Evolutionary conservation across 2,113 vertebrate species (phyloP), one percentile per base, ranked within the genome.

Genomic region (Bufo gargarizans): DNA sequence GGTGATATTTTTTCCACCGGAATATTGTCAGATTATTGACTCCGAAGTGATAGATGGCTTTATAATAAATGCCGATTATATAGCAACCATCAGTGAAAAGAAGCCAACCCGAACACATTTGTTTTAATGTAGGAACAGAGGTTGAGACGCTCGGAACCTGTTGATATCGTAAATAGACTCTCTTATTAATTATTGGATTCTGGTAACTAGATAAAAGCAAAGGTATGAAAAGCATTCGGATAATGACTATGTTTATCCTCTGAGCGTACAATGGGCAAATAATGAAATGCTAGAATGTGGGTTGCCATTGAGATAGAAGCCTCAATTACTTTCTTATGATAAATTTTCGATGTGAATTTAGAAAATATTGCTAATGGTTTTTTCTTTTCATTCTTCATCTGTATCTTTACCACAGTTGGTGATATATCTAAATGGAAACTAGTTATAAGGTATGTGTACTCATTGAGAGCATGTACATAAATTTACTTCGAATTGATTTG

Each of bases 1-100:
- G 89, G 89, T 89, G 90, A 94, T 91, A 89, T 58, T 80, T 90
- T 90, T 71, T 71, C 69, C 90, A 91, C 90, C 91, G 91, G 90
- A 92, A 91, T 90, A 89, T 84, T 79, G 53, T 84, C 82, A 53
- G 9, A 89, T 93, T 91, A 90, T 90, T 91, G 91, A 93, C 92
- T 91, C 91, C 83, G 71, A 89, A 89, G 88, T 72, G 85, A 90
- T 89, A 72, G 91, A 91, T 87, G 85, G 72, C 91, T 92, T 93
- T 92, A 90, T 92, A 90, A 85, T 87, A 78, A 88, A 90, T 81
- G 33, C 69, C 89, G n/a, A 92, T 92, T 91, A 92, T 87, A 89
- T 92, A 91, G 89, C 90, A 93, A 89, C 91, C 87, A 87, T 43
- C 77, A 72, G 82, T 45, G 89, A 89, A 90, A 92, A 89, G 80